phyloP scores from a whole-genome alignment of 2,797 vertebrate genomes.

The Benthosema pterotum region DNA sequence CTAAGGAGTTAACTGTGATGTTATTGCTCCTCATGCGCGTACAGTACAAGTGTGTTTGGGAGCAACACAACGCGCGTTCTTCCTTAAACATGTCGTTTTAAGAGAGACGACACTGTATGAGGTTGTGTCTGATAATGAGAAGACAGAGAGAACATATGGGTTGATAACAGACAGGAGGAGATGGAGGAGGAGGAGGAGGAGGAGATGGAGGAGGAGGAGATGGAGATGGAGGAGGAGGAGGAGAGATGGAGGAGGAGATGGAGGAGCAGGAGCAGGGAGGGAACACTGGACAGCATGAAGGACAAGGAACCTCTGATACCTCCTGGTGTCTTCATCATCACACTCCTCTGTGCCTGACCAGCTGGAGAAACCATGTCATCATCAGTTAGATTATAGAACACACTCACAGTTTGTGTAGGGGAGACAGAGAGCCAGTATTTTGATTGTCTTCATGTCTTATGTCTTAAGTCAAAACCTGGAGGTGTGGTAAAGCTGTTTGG shows the following conservation, averaged over 20 bases:
- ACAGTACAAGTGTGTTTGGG: conserved; percentile 31
- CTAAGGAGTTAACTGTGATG: too few relatives aligned
- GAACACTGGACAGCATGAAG: conserved; percentile 49
- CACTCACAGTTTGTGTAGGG: conserved; percentile 7
- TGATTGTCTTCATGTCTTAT: too few relatives aligned
- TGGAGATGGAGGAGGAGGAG: conserved; percentile 45
- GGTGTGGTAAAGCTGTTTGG: too few relatives aligned
- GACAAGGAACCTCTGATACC: conserved; percentile 84
- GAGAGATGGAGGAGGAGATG: too few relatives aligned
- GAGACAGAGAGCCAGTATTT: background rate
- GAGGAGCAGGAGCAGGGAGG: conserved; percentile 39
- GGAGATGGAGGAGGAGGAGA: too few relatives aligned
- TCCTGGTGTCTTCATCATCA: conserved; percentile 87
- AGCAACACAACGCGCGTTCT: conserved; percentile 22
- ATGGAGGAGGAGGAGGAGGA: conserved; percentile 44
- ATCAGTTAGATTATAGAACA: conserved; percentile 76
- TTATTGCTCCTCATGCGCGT: too few relatives aligned
- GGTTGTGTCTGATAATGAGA: background rate
- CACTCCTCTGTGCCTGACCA: conserved; percentile 87
- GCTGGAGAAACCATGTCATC: conserved; percentile 87
- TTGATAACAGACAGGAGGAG: conserved; percentile 14
- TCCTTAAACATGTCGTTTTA: background rate
- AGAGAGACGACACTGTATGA: background rate
- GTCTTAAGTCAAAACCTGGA: too few relatives aligned
- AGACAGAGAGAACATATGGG: conserved; percentile 12